Evolutionary conservation across 92 coral and sea anemone genomes (phyloP).

Genomic region (Epizoanthus illoricatus): DNA sequence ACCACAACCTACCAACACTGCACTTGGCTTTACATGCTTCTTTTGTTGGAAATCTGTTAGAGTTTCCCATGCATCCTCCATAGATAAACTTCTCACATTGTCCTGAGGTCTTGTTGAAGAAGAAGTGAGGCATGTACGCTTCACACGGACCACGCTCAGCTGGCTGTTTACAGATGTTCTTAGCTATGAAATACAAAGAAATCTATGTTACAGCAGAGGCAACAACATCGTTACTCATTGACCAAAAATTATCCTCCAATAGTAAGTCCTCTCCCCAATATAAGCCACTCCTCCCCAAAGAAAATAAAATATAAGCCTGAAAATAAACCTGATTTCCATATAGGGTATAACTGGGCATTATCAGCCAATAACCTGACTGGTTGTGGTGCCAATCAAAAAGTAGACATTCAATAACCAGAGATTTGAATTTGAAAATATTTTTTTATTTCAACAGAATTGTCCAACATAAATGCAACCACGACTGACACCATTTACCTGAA

Average conservation of each 20-base stretch:
- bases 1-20: conserved; percentile 11
- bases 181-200: conserved; percentile 25
- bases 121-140: conserved; percentile 48
- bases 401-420: no score
- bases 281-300: no score
- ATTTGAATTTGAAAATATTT: no score
- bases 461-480: no score
- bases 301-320: no score
- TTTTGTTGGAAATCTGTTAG: conserved; percentile 50
- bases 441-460: no score
- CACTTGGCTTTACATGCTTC: conserved; percentile 45
- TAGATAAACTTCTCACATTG: conserved; percentile 54
- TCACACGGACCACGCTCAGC: conserved; percentile 51
- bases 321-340: no score
- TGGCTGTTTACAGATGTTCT: conserved; percentile 34
- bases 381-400: no score
- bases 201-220: not conserved
- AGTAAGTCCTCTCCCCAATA: no score
- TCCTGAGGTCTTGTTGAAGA: conserved; percentile 51
- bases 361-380: no score
- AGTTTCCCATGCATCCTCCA: conserved; percentile 71
- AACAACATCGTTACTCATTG: not conserved
- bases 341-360: no score
- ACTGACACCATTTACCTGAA: conserved; percentile 39
- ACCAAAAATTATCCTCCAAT: no score